Evolutionary conservation across 2,797 vertebrate genomes (phyloP).

Genomic region (Bradypus variegatus): DNA sequence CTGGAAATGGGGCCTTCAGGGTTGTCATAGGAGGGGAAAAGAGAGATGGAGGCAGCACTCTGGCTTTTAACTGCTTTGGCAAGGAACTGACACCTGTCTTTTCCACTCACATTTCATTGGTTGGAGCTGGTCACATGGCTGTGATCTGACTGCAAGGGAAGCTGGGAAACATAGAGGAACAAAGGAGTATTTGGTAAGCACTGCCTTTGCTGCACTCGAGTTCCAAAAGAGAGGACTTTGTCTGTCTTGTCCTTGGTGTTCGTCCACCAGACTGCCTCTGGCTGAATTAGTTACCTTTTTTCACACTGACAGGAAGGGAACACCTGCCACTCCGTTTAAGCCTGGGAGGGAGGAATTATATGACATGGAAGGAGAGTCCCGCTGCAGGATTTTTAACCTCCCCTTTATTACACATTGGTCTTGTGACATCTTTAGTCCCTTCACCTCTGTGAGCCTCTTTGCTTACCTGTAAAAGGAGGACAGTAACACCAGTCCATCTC

Average conservation of each 20-base stretch:
- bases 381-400: background rate
- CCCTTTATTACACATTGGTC: background rate
- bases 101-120: background rate
- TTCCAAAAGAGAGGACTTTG: background rate
- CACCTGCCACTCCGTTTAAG: background rate
- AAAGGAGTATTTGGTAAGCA: background rate
- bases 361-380: background rate
- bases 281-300: background rate
- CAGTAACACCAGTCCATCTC: background rate
- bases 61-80: background rate
- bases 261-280: background rate
- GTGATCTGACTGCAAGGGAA: background rate
- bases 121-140: background rate
- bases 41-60: background rate
- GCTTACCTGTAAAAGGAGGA: background rate
- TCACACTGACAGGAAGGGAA: background rate
- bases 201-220: background rate
- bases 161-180: background rate
- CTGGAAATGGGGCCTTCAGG: background rate
- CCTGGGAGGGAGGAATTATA: constrained; percentile 8
- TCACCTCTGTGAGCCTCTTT: background rate
- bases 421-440: background rate
- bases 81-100: background rate
- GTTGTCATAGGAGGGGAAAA: background rate
- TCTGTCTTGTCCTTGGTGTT: background rate